A percentile compares a stretch with the other conserved stretches of the same genome.
These are phyloP conservation scores for Nemotelus pantherinus DNA, from an alignment of 2,888 invertebrate genomes.

Conservation along the genomic window DNA sequence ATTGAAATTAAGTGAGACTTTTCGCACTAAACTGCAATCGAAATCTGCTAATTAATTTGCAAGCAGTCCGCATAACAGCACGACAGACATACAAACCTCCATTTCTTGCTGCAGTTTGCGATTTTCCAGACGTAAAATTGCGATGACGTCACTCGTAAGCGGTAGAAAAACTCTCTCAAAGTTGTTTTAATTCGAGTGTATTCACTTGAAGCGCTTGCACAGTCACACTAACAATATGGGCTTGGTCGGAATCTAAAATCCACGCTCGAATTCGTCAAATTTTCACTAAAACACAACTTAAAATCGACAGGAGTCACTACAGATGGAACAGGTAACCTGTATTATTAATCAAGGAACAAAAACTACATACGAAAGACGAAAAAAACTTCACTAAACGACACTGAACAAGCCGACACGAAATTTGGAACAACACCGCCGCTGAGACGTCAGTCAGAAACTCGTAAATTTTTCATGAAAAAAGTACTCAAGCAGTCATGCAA, in stretches of 20 bases:
- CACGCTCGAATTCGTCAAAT: too few relatives aligned
- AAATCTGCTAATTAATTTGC: constrained; percentile 1
- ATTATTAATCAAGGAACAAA: not conserved
- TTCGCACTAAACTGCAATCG: constrained; percentile 14
- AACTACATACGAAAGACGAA: not conserved
- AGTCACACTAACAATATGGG: constrained; percentile 8
- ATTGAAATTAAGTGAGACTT: constrained; percentile 3
- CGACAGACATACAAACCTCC: constrained; percentile 37
- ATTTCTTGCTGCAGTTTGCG: constrained; percentile 11
- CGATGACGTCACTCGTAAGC: constrained; percentile 34
- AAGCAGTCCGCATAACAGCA: not conserved
- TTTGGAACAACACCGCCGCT: constrained; percentile 7
- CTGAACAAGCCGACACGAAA: constrained; percentile 1
- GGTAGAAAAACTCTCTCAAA: constrained; percentile 30
- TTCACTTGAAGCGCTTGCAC: not conserved
- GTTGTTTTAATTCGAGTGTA: not conserved
- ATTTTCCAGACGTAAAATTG: not conserved
- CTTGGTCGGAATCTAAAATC: not conserved
- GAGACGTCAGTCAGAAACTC: constrained; percentile 22
- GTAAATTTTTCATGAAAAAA: not conserved
- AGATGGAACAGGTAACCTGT: too few relatives aligned
- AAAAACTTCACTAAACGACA: not conserved
- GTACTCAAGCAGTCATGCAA: too few relatives aligned
- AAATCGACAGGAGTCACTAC: too few relatives aligned
- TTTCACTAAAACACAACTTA: too few relatives aligned